Evolutionary conservation across 2,797 vertebrate species (phyloP).

Genomic region (Propithecus deckenii): DNA sequence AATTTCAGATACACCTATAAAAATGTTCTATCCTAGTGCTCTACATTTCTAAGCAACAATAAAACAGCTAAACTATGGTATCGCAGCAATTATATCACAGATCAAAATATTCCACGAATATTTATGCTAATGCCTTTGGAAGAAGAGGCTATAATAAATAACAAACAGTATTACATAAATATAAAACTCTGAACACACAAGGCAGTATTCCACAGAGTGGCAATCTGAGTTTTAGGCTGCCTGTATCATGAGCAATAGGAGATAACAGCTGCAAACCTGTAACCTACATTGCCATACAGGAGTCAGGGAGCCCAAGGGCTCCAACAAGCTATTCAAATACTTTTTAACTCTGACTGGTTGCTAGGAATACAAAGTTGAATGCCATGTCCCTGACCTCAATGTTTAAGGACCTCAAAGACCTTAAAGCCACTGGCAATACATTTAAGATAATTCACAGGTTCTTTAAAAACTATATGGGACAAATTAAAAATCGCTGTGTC

Average conservation of each 20-base stretch:
- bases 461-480: not conserved
- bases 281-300: not conserved
- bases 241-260: not conserved
- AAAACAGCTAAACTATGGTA: not conserved
- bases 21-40: not conserved
- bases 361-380: not conserved
- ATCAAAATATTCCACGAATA: not conserved
- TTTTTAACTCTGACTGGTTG: not conserved
- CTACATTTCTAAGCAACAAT: not conserved
- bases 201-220: not conserved
- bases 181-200: slow-evolving; percentile 14
- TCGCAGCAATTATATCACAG: not conserved
- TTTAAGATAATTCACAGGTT: not conserved
- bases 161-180: not conserved
- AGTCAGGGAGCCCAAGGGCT: not conserved
- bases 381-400: not conserved
- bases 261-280: not conserved
- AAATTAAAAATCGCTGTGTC: not conserved
- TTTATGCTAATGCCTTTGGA: not conserved
- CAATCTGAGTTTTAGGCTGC: not conserved
- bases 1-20: not conserved
- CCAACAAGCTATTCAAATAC: no score
- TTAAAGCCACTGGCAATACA: not conserved
- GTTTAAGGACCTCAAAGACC: not conserved
- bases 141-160: not conserved